These are phyloP conservation scores for Sialia sialis DNA, from an alignment of 2,113 vertebrate genomes.

Conservation along the genomic window DNA sequence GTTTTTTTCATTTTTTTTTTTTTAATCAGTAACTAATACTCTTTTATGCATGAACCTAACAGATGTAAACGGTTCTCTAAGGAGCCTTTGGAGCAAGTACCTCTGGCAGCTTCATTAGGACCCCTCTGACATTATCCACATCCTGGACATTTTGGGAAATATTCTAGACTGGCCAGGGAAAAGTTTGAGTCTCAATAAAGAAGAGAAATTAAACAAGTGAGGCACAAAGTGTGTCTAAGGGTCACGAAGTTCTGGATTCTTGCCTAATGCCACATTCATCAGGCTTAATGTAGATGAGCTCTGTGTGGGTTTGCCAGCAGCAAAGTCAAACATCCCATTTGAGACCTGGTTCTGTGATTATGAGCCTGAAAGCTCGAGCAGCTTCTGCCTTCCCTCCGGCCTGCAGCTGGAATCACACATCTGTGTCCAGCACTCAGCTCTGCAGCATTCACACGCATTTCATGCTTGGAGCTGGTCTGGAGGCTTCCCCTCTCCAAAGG, in stretches of 20 bases:
- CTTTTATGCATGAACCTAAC: neutral
- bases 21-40: neutral
- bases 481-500: neutral
- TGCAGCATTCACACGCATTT: neutral
- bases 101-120: neutral
- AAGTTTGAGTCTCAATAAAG: neutral
- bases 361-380: neutral
- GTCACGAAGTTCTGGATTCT: conserved; percentile 4
- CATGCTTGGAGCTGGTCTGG: neutral
- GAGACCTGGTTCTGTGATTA: neutral
- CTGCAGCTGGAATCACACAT: neutral
- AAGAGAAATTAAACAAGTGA: neutral
- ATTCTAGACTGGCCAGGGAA: neutral
- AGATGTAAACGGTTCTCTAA: neutral
- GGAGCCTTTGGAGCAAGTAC: neutral
- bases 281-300: neutral
- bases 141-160: neutral
- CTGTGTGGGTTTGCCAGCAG: neutral
- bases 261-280: neutral
- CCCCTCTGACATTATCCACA: neutral
- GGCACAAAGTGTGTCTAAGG: neutral
- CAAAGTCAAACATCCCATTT: neutral
- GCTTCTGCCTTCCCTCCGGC: neutral
- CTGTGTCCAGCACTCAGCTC: neutral
- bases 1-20: neutral